Base-by-base conservation (phyloP, 2,888 invertebrate genomes). In the Chymomyza caudatula region DNA sequence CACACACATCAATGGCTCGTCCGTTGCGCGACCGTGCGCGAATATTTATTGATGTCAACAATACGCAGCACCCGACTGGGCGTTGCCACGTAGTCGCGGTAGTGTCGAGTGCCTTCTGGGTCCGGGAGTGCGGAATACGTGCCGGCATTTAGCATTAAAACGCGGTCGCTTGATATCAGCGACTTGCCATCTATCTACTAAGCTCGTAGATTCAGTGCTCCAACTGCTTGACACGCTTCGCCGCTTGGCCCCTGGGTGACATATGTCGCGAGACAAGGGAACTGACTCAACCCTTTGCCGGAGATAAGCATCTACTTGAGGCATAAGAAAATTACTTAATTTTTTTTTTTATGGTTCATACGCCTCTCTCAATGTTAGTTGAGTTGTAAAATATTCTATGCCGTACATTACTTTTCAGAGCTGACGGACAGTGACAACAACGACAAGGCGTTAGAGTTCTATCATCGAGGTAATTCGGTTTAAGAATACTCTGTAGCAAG, bases 41-140 rank as follows among this genome's bases (percentile, higher is more conserved):
- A 78, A 83, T 84, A 83, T 83, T 83, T 83, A 86, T 83, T 84
- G 83, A 81, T 86, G 83, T 86, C 83, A 83, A 86, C 83, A 81
- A 64, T 37, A 49, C 44, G 56, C 51, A 54, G 23, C 29, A 43
- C 17, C 47, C 56, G 61, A 17, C 43, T 29, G 57, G 17, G 42
- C 29, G 22, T 60, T 15, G 4, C 17, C 58, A 23, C 49, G 29
- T 37, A 37, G 11, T 1, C 11, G 29, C 5, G 13, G 5, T n/a
- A n/a, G n/a, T 23, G 2, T 19, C 0, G 11, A 6, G 37, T 43
- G 15, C 0, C 4, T n/a, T 13, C 29, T 37, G 55, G 19, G 25
- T 13, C 29, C 13, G 47, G 15, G n/a, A 51, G 44, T n/a, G 65
- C 53, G 42, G 67, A 63, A 60, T 77, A 85, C 80, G 85, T 85